phyloP scores from a whole-genome alignment of 1,140 invertebrate species.

The Drosophila tristis region DNA sequence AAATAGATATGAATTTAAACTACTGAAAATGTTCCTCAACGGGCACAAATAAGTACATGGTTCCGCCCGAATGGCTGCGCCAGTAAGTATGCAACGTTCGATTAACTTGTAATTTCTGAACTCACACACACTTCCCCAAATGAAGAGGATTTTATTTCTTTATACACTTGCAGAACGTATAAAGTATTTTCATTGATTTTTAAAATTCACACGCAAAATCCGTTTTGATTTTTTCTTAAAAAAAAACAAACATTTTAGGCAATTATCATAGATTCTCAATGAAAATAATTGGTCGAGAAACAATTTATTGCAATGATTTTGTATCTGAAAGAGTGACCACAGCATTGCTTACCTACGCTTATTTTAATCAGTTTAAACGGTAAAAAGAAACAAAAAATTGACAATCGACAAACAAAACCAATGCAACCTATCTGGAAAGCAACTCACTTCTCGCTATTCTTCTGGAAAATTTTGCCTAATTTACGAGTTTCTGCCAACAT shows the following conservation, averaged over 20 bases:
- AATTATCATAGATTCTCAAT: no score
- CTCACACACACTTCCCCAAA: not conserved
- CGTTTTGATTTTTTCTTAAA: no score
- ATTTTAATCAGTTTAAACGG: constrained; percentile 11
- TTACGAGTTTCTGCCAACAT: constrained; percentile 28
- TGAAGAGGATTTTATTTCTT: not conserved
- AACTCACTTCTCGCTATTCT: not conserved
- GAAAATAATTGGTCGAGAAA: no score
- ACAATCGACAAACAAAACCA: not conserved
- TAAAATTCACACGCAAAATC: no score
- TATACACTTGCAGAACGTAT: no score
- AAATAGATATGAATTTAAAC: constrained; percentile 59
- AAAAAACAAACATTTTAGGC: no score
- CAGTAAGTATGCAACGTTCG: constrained; percentile 65
- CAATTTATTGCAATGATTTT: no score
- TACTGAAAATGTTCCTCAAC: constrained; percentile 22
- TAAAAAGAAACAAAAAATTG: no score
- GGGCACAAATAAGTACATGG: constrained; percentile 40
- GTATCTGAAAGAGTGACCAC: no score
- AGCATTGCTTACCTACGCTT: no score
- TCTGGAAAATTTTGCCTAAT: constrained; percentile 37
- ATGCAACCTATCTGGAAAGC: constrained; percentile 13
- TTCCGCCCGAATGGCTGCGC: constrained; percentile 42
- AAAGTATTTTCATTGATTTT: no score
- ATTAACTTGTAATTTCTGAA: constrained; percentile 50